Evolutionary conservation across 2,113 vertebrate genomes (phyloP), one percentile per base, ranked within the genome.

Genomic region (Aphyosemion australe): DNA sequence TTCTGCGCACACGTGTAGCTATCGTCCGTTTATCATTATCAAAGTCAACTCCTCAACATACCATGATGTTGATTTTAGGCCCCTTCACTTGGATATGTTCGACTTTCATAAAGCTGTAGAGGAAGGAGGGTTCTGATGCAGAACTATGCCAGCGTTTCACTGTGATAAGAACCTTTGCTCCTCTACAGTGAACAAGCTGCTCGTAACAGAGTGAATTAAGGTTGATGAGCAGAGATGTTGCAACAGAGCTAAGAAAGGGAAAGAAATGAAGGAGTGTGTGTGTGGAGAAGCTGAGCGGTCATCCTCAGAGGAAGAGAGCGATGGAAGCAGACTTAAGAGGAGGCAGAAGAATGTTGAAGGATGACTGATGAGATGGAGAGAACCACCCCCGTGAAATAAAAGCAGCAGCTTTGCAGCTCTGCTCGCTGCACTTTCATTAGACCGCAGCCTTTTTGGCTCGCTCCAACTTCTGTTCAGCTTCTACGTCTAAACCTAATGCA

Each of bases 371-470:
- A n/a, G 48, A 41, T 16, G 55, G 39, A 70, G 66, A 68, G 51
- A 72, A 55, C 65, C 74, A 55, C 70, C 71, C 72, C 67, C 69
- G n/a, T 47, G 8, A 55, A 67, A 76, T 67, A 64, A 46, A 21
- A 31, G 61, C 49, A 45, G 65, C 32, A 53, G 72, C 81, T 74
- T 72, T 69, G 4, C 39, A 66, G 48, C 71, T 69, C 66, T 72
- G 66, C 51, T 66, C 42, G 5, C 74, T 60, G 72, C 78, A 70
- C 70, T 80, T 73, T 72, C 67, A 68, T 80, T 67, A 72, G 42
- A 42, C 19, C 20, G 42, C 16, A 39, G 39, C 60, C 52, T 50
- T 72, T 72, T 41, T 84, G 76, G 16, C 37, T 58, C 0, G 31
- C 70, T 71, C 7, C 59, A 50, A 47, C 64, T 55, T 48, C 47